Percentiles rank a stretch among this genome's conserved stretches.
Conservation (phyloP, 53 echinoderm and acorn worm species). For the Antedon mediterranea region DNA sequence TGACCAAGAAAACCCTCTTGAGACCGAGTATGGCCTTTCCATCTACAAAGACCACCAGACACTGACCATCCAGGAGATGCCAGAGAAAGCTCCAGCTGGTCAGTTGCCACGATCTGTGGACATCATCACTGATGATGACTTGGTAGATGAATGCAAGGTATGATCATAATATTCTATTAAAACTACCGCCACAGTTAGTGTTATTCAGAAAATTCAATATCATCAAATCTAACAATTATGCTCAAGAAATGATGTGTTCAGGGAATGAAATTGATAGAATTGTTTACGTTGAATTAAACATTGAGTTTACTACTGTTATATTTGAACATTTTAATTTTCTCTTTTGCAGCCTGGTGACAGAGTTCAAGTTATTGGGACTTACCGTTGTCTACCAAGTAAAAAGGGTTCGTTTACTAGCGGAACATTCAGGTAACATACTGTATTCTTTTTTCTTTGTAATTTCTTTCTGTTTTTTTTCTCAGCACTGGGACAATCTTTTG, state of each 20-base stretch:
- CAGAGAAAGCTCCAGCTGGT: conserved; percentile 92
- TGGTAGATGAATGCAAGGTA: conserved; percentile 94
- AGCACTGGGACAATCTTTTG: too few species aligned
- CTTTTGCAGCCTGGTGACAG: conserved; percentile 71
- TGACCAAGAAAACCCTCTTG: conserved; percentile 84
- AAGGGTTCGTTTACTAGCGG: conserved; percentile 89
- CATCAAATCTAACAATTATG: too few species aligned
- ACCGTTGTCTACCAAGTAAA: conserved; percentile 86
- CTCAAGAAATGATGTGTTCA: not conserved
- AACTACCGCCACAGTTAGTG: too few species aligned
- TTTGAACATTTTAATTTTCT: not conserved
- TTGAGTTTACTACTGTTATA: too few species aligned
- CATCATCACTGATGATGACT: conserved; percentile 88
- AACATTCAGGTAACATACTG: conserved; percentile 64
- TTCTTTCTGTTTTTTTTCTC: too few species aligned
- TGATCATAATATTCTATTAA: too few species aligned
- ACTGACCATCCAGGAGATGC: conserved; percentile 95
- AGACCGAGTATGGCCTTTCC: conserved; percentile 94
- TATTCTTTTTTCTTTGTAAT: too few species aligned
- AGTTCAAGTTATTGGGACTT: conserved; percentile 81
- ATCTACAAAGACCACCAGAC: conserved; percentile 92
- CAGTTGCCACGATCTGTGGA: conserved; percentile 85
- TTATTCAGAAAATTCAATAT: too few species aligned
- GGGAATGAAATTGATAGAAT: too few species aligned
- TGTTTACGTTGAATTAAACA: too few species aligned